phyloP scores from a whole-genome alignment of 1,140 invertebrate genomes.

The Caenorhabditis latens region DNA sequence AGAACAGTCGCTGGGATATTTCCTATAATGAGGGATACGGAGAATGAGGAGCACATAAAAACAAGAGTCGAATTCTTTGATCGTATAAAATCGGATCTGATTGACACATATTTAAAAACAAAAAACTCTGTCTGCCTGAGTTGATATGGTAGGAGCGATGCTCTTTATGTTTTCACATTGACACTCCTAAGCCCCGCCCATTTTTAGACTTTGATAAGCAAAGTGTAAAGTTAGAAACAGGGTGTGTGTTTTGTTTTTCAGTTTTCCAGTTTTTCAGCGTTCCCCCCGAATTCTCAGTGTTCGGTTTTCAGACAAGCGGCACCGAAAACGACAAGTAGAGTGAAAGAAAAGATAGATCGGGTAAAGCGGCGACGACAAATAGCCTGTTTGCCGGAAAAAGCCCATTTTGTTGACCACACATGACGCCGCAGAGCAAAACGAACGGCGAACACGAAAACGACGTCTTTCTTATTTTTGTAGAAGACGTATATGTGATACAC shows the following conservation, averaged over 20 bases:
- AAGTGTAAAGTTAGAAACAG: constrained; percentile 8
- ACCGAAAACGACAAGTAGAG: not conserved
- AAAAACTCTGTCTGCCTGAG: no score
- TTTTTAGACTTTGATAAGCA: not conserved
- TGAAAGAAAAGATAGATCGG: constrained; percentile 9
- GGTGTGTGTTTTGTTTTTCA: not conserved
- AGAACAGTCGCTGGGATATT: not conserved
- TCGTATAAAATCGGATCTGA: no score
- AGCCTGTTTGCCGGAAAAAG: constrained; percentile 50
- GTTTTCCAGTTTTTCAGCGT: not conserved
- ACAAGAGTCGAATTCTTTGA: not conserved
- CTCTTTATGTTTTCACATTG: no score
- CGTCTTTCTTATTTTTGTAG: constrained; percentile 39
- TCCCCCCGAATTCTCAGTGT: not conserved
- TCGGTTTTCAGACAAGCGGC: not conserved
- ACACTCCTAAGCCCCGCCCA: constrained; percentile 17
- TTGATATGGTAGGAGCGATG: no score
- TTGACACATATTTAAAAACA: no score
- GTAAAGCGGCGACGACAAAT: not conserved
- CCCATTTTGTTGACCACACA: constrained; percentile 51
- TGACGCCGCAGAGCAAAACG: constrained; percentile 20
- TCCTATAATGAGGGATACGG: not conserved
- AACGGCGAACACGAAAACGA: not conserved
- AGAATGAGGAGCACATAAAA: not conserved
- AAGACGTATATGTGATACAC: constrained; percentile 16